Conservation (phyloP, 2,888 invertebrate species). For the Cloeon dipterum region DNA sequence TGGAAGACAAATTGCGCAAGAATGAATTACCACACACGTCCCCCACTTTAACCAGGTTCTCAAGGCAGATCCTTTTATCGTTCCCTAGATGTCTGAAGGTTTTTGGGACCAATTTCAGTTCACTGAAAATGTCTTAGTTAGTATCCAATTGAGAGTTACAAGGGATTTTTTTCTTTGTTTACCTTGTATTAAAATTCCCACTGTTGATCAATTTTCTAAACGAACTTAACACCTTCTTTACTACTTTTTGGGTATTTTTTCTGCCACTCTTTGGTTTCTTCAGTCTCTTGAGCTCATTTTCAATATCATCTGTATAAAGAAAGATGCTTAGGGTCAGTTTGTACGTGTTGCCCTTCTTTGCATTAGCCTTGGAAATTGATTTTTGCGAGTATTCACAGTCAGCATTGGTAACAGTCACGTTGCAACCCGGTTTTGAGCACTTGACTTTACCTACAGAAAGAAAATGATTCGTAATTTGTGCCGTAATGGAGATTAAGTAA, state of each 20-base stretch:
- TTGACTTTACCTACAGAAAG: too few relatives aligned
- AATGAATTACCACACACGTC: slow-evolving; percentile 5
- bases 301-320: too few relatives aligned
- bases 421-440: not conserved
- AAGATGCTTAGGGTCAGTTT: not conserved
- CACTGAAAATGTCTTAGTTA: too few relatives aligned
- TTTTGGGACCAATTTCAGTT: slow-evolving; percentile 3
- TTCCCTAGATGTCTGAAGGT: slow-evolving; percentile 3
- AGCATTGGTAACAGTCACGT: not conserved
- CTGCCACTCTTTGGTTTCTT: too few relatives aligned
- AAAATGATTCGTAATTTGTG: too few relatives aligned
- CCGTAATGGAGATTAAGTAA: too few relatives aligned
- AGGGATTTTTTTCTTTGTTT: not conserved
- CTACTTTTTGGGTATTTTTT: too few relatives aligned
- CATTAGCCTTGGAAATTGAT: slow-evolving; percentile 1
- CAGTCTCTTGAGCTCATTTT: too few relatives aligned
- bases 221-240: not conserved
- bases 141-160: too few relatives aligned
- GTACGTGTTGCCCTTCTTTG: slow-evolving; percentile 4
- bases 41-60: not conserved
- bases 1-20: not conserved
- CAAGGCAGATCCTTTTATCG: slow-evolving; percentile 2
- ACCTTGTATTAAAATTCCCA: not conserved
- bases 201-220: not conserved
- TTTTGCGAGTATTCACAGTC: slow-evolving; percentile 4